phyloP scores from a whole-genome alignment of 1,140 invertebrate species.

The Thaumetopoea pityocampa region DNA sequence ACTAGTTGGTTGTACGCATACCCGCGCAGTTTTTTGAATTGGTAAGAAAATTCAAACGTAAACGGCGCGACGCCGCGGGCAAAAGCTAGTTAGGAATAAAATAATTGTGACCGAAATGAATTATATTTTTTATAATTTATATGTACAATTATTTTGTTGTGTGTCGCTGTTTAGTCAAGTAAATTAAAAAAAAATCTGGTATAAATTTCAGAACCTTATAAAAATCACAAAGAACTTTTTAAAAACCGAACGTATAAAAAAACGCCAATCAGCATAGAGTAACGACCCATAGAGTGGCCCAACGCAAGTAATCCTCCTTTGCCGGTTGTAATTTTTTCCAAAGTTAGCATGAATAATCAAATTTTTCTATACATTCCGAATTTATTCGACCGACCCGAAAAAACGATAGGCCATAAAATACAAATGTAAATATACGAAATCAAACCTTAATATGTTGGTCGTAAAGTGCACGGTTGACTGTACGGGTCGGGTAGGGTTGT shows the following conservation, averaged over 20 bases:
- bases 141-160: no score
- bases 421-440: conserved; percentile 27
- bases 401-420: conserved; percentile 22
- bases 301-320: conserved; percentile 33
- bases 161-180: no score
- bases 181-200: no score
- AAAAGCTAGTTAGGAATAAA: no score
- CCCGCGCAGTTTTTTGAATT: no score
- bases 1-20: no score
- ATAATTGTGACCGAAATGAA: no score
- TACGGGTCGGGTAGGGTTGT: conserved; percentile 30
- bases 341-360: conserved; percentile 68
- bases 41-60: no score
- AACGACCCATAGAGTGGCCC: conserved; percentile 33
- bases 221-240: background rate
- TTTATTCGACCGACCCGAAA: conserved; percentile 35
- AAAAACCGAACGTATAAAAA: conserved; percentile 3
- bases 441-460: conserved; percentile 34
- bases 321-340: conserved; percentile 60
- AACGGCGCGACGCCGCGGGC: no score
- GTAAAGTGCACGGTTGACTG: conserved; percentile 47
- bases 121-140: no score
- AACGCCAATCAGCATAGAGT: conserved; percentile 30
- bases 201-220: no score
- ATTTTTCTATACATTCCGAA: conserved; percentile 66